These are phyloP conservation scores for Psylliodes chrysocephalus DNA, from an alignment of 2,888 invertebrate genomes.

Conservation along the genomic window DNA sequence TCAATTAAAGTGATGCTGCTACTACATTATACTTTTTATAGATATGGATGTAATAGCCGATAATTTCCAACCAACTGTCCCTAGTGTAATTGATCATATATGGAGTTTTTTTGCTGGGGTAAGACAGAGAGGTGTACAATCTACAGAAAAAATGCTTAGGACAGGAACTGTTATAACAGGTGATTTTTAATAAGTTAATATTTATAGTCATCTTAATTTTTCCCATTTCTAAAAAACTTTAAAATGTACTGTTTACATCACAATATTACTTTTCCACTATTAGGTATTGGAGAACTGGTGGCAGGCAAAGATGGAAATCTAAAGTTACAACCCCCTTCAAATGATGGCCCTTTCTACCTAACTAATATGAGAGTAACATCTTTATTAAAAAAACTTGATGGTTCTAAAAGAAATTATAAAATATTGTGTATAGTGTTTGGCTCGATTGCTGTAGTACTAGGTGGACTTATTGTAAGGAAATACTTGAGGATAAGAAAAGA, in stretches of 20 bases:
- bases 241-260: too few species aligned
- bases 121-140: slow-evolving; percentile 84
- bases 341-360: slow-evolving; percentile 79
- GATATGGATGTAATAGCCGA: slow-evolving; percentile 87
- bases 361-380: slow-evolving; percentile 83
- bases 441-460: slow-evolving; percentile 67
- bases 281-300: slow-evolving; percentile 79
- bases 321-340: slow-evolving; percentile 78
- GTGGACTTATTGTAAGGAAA: slow-evolving; percentile 65
- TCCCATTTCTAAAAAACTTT: too few species aligned
- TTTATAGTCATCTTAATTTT: too few species aligned
- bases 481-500: slow-evolving; percentile 67
- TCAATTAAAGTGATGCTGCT: background rate
- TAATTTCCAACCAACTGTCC: slow-evolving; percentile 81
- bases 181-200: too few species aligned
- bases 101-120: slow-evolving; percentile 89
- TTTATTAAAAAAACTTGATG: slow-evolving; percentile 77
- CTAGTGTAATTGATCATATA: slow-evolving; percentile 81
- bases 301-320: slow-evolving; percentile 71
- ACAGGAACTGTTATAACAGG: slow-evolving; percentile 82
- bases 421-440: slow-evolving; percentile 68
- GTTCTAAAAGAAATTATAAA: slow-evolving; percentile 75
- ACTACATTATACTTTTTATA: slow-evolving; percentile 41
- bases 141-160: slow-evolving; percentile 86
- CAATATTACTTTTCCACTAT: background rate